These are phyloP conservation scores for Nasonovia ribisnigri DNA, from an alignment of 2,888 invertebrate species.

Conservation along the genomic window DNA sequence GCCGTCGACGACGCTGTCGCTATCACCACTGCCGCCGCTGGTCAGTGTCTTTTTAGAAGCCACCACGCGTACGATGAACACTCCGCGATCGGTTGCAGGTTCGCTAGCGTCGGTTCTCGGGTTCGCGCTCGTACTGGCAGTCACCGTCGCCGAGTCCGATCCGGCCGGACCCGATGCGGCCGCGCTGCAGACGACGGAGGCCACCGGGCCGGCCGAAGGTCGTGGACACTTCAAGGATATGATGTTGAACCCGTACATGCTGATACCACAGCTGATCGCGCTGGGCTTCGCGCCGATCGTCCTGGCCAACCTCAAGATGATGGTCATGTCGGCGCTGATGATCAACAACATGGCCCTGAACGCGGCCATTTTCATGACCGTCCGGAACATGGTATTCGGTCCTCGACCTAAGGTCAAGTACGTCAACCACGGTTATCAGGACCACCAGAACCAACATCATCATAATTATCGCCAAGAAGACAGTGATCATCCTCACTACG, in stretches of 20 bases:
- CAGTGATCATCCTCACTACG: background rate
- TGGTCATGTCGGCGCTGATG: slow-evolving; percentile 69
- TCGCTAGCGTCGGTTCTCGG: background rate
- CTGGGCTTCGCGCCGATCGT: slow-evolving; percentile 67
- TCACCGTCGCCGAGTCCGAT: background rate
- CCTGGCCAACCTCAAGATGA: slow-evolving; percentile 68
- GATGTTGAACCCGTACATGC: slow-evolving; percentile 67
- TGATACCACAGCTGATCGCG: slow-evolving; percentile 67
- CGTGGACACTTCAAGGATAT: slow-evolving; percentile 63
- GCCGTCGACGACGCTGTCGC: background rate
- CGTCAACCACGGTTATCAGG: slow-evolving; percentile 68
- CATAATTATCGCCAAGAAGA: background rate
- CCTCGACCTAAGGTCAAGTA: slow-evolving; percentile 68
- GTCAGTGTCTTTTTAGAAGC: background rate
- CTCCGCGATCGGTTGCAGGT: background rate
- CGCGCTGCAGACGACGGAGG: background rate
- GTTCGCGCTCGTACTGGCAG: background rate
- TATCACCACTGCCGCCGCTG: background rate
- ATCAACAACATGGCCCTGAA: slow-evolving; percentile 69
- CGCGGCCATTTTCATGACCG: slow-evolving; percentile 68
- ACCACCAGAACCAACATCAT: background rate
- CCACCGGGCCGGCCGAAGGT: background rate
- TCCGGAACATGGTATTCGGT: slow-evolving; percentile 69
- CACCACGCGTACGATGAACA: background rate
- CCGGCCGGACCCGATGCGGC: background rate